These are phyloP conservation scores for Phylloscopus collybita DNA, from an alignment of 2,797 vertebrate genomes.

Conservation along the genomic window DNA sequence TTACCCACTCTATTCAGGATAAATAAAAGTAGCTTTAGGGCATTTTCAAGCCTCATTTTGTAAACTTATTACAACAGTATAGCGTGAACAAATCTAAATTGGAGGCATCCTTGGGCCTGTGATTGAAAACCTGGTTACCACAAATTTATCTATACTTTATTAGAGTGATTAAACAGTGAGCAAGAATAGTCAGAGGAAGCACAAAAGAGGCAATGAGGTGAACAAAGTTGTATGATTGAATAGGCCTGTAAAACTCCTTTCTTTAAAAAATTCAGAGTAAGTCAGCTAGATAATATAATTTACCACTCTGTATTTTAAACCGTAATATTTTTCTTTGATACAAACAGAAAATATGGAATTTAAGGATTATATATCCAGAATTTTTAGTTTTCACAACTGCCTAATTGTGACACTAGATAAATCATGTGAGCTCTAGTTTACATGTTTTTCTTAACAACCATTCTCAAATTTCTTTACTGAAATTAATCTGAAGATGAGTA, in stretches of 20 bases:
- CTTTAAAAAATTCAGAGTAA: background rate
- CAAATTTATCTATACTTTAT: constrained; percentile 11
- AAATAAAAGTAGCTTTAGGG: constrained; percentile 11
- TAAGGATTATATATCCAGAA: background rate
- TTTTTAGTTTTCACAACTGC: background rate
- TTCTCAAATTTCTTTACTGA: background rate
- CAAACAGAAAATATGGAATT: background rate
- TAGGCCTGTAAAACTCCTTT: background rate
- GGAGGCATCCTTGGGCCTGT: background rate
- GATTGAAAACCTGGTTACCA: constrained; percentile 16
- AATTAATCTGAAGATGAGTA: background rate
- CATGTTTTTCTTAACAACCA: background rate
- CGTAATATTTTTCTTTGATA: background rate
- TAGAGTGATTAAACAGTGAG: constrained; percentile 13
- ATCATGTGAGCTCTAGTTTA: background rate
- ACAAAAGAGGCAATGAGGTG: background rate
- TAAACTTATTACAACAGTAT: background rate
- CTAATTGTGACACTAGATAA: background rate
- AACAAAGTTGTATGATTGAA: background rate
- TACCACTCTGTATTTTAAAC: background rate
- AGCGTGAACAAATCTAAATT: constrained; percentile 34
- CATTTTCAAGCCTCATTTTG: constrained; percentile 60
- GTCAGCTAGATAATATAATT: background rate
- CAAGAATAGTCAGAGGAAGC: background rate
- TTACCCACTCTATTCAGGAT: background rate